Evolutionary conservation across 2,888 invertebrate species (phyloP), one percentile per base, ranked within the genome.

Genomic region (Nudaria mundana): DNA sequence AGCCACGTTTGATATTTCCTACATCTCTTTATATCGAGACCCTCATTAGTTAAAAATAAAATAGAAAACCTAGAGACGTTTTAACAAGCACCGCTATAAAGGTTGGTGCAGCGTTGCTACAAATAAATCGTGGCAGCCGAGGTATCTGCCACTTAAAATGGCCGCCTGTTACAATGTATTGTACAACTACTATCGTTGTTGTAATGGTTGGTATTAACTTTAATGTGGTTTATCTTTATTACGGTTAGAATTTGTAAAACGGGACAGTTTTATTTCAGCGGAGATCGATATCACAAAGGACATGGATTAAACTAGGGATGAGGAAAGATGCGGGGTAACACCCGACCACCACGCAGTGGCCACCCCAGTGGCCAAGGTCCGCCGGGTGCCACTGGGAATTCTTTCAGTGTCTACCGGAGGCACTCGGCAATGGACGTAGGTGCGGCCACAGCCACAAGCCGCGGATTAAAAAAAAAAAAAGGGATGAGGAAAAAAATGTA

Each of bases 31-130:
- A 51, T 48, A 64, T 64, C 58, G 38, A 58, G 62, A 69, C 66
- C 65, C 65, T 71, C 70, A 75, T 76, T 75, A 73, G 63, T 62
- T 60, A 40, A 57, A 60, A 56, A 56, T 63, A 67, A 67, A 69
- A 66, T 48, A 55, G 55, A 50, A 45, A 56, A 49, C 35, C 34
- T 35, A 29, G 44, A 41, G 48, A 54, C 60, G 49, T 56, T 77
- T 72, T 78, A 81, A 76, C 79, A 79, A 81, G 78, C 71, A 54
- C 43, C 30, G 76, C 76, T 75, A 78, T 80, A 78, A 78, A 74
- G 67, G 76, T 63, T 56, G 60, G 55, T 73, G 69, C 72, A 71
- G 46, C 62, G 60, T 51, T 58, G 66, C 66, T 74, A 54, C 42
- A 75, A 76, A 84, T 83, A 85, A 85, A 85, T 84, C 78, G 72